A percentile compares a stretch with the other conserved stretches of the same genome.
Conservation (phyloP, 2,888 invertebrate genomes). For the Disparrhopalites patrizii region DNA sequence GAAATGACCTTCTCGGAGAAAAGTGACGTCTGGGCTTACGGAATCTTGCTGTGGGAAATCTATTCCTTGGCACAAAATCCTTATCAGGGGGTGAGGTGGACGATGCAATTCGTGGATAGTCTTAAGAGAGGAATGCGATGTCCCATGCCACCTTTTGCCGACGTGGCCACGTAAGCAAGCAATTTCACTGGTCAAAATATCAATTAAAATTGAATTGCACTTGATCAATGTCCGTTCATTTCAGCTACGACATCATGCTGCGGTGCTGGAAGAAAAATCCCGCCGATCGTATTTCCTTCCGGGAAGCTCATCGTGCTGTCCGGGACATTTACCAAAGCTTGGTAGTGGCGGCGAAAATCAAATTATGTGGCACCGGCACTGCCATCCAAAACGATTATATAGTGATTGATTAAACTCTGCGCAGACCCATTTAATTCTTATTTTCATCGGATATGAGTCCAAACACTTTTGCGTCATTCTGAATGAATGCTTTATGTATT, state of each 20-base stretch:
- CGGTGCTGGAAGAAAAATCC: not conserved
- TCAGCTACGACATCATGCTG: not conserved
- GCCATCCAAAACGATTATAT: too few relatives aligned
- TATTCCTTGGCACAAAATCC: not conserved
- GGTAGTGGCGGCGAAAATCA: too few relatives aligned
- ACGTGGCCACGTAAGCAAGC: not conserved
- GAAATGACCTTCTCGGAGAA: not conserved
- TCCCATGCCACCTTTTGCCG: not conserved
- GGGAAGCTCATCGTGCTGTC: too few relatives aligned
- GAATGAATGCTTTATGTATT: too few relatives aligned
- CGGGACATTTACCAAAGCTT: too few relatives aligned
- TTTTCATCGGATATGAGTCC: too few relatives aligned
- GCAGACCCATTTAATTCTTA: too few relatives aligned
- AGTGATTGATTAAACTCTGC: too few relatives aligned
- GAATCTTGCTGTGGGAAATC: slow-evolving; percentile 6
- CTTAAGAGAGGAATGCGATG: slow-evolving; percentile 12
- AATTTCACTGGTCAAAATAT: not conserved
- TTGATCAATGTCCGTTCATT: not conserved
- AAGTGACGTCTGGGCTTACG: slow-evolving; percentile 12
- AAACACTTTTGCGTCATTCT: too few relatives aligned
- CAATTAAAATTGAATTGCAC: not conserved
- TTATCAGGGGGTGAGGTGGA: slow-evolving; percentile 4
- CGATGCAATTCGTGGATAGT: not conserved
- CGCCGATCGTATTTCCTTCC: not conserved
- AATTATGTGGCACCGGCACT: too few relatives aligned